Evolutionary conservation across 2,797 vertebrate species (phyloP), one percentile per base, ranked within the genome.

Genomic region (Caiman crocodilus): DNA sequence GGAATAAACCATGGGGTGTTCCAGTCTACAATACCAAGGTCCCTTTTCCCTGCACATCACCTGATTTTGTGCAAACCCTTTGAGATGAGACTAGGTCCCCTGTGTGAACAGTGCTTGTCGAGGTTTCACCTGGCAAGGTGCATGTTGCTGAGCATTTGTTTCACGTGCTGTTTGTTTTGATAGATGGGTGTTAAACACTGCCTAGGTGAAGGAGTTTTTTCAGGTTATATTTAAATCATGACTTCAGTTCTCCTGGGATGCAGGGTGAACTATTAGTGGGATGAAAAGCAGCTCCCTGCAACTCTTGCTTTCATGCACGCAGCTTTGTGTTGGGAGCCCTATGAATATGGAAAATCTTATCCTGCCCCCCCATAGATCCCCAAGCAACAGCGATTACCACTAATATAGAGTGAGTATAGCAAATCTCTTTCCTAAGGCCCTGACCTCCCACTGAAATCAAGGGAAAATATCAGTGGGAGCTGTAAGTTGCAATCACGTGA

Each of bases 171-270:
- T 76, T 90, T 78, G 6, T 84, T 90, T 77, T 63, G 83, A 63
- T 58, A 58, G 83, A 64, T 1, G 35, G 15, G 59, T 57, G 59
- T 73, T 65, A 79, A 74, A 69, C 67, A 7, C n/a, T 32, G 10
- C 50, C 59, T 86, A 82, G 59, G 10, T 55, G 69, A 75, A 93
- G 14, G 16, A 60, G 28, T 60, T 76, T 82, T 75, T 74, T 64
- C 87, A 32, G 80, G 59, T 25, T 64, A 42, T 58, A 18, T 84
- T 84, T 56, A 69, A 76, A 82, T 59, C 23, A 16, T 4, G 26
- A 84, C 74, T 64, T 18, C 57, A 80, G 74, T 67, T 84, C 50
- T 82, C 74, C 73, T 0, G 1, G 71, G 73, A 21, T 26, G 64
- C 18, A 6, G 74, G 84, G 58, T 5, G 0, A 26, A 6, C 32